Base-by-base conservation (phyloP, 2,113 vertebrate species). In the Eptesicus fuscus region DNA sequence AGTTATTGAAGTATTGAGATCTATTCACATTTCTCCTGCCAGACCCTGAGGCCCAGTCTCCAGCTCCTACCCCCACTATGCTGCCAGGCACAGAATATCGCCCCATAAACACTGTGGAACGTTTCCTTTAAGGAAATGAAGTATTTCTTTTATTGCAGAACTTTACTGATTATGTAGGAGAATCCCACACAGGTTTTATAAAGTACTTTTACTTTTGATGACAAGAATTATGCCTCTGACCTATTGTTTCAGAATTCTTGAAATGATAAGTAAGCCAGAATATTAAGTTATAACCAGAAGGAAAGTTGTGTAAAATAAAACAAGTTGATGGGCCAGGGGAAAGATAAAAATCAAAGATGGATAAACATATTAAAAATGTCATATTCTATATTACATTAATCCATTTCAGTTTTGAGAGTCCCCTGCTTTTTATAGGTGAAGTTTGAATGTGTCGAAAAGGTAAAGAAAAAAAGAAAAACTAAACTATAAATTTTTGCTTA, bases 241-340 rank as follows among this genome's bases (percentile, higher is more conserved):
- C 59, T 88, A 14, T 79, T 61, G 4, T 84, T 90, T 83, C 77
- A 90, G 71, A 95, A 85, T 90, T 79, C 59, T 84, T 93, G 17
- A 83, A 71, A 85, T 47, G 56, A 83, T 74, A 79, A 92, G 53
- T 90, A 90, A 77, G n/a, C 47, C 56, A 89, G 37, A 84, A 32
- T 93, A 49, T 82, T 89, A 73, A 42, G 20, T 90, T 88, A 61
- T 80, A 95, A 67, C 40, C 13, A 51, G 53, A 49, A 87, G 22
- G 63, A 91, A 79, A 67, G 18, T 59, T 6, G 3, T 30, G 4
- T 95, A 84, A 92, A 88, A 87, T 90, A 71, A 91, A 67, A 65
- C 37, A 79, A 86, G 79, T 30, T 70, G 12, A 23, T 25, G 69
- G 10, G 18, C 17, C 25, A 53, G 14, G 61, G 42, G 65, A 65